Evolutionary conservation across 2,888 invertebrate genomes (phyloP).

Genomic region (Marronus borbonicus): DNA sequence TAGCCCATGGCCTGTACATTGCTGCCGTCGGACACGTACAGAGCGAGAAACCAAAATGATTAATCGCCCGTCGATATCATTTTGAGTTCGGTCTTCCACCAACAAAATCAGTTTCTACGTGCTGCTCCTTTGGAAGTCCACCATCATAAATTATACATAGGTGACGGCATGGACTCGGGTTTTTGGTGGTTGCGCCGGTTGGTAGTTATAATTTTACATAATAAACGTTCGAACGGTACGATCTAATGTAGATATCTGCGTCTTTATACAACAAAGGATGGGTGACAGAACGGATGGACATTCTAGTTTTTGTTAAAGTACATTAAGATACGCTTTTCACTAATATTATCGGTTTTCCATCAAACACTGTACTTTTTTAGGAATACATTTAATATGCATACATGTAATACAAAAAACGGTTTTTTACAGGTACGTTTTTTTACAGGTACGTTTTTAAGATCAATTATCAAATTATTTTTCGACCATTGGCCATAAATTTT

Average conservation of each 20-base stretch:
- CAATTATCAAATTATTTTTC: too few species aligned
- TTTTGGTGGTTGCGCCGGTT: constrained; percentile 32
- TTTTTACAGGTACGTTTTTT: too few species aligned
- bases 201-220: constrained; percentile 39
- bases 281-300: constrained; percentile 20
- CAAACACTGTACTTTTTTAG: not conserved
- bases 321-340: not conserved
- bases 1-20: constrained; percentile 12
- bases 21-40: constrained; percentile 23
- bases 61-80: constrained; percentile 44
- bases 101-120: constrained; percentile 34
- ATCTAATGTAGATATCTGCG: constrained; percentile 38
- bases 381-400: not conserved
- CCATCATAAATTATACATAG: constrained; percentile 39
- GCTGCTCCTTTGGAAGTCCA: constrained; percentile 30
- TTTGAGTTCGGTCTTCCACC: constrained; percentile 39
- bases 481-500: too few species aligned
- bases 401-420: too few species aligned
- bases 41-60: constrained; percentile 40
- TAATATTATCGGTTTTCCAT: not conserved
- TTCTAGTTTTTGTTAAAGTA: constrained; percentile 21
- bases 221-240: constrained; percentile 26
- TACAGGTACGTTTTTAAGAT: too few species aligned
- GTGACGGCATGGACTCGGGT: constrained; percentile 33
- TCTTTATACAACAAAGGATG: not conserved